Evolutionary conservation across 2,888 invertebrate genomes (phyloP).

Genomic region (Melinopterus prodromus): DNA sequence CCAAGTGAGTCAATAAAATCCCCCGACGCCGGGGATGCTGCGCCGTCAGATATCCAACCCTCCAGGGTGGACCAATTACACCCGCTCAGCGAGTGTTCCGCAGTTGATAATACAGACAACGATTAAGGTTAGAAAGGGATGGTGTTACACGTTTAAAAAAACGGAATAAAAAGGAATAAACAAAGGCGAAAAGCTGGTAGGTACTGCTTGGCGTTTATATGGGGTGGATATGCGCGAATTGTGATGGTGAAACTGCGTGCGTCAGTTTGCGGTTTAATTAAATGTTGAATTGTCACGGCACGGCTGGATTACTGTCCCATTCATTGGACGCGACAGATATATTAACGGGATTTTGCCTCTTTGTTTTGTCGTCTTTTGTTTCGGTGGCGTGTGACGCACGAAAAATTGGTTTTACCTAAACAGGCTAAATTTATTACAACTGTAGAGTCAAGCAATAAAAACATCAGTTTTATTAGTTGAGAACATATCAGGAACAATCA

Average conservation of each 20-base stretch:
- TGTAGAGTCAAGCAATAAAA: too few relatives aligned
- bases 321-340: slow-evolving; percentile 28
- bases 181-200: background rate
- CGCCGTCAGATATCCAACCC: background rate
- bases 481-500: too few relatives aligned
- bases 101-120: background rate
- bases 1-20: background rate
- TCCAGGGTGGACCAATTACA: background rate
- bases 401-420: too few relatives aligned
- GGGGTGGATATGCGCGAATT: background rate
- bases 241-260: background rate
- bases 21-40: background rate
- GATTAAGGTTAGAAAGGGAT: background rate
- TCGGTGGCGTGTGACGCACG: too few relatives aligned
- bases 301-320: slow-evolving; percentile 17
- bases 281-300: slow-evolving; percentile 29
- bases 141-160: background rate
- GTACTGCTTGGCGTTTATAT: background rate
- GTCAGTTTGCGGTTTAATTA: slow-evolving; percentile 42
- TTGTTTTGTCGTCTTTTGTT: background rate
- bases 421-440: too few relatives aligned
- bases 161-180: background rate
- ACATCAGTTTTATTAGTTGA: too few relatives aligned
- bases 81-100: background rate
- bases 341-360: slow-evolving; percentile 25